phyloP scores from a whole-genome alignment of 1,140 invertebrate species.

The Triops cancriformis region DNA sequence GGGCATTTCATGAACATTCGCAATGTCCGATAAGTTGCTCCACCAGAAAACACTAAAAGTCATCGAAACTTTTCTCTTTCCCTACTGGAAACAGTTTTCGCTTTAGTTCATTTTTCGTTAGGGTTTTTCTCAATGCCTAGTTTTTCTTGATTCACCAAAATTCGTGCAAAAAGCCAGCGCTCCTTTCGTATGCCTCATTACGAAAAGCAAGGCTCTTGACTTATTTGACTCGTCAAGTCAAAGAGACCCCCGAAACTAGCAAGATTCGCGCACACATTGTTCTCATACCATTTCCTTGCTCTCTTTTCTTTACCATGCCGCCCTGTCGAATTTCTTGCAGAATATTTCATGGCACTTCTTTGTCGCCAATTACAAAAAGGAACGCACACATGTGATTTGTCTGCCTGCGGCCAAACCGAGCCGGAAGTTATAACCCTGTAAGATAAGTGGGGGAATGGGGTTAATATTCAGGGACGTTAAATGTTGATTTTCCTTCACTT shows the following conservation, averaged over 20 bases:
- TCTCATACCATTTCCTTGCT: background rate
- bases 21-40: background rate
- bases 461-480: constrained; percentile 6
- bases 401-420: background rate
- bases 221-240: too few species aligned
- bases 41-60: background rate
- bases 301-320: background rate
- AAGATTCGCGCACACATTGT: too few species aligned
- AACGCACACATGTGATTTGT: constrained; percentile 9
- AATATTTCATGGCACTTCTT: background rate
- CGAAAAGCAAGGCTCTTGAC: too few species aligned
- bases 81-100: background rate
- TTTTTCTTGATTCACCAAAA: background rate
- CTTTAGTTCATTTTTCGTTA: background rate
- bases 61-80: background rate
- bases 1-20: background rate
- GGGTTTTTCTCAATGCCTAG: background rate
- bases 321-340: background rate
- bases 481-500: background rate
- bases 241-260: too few species aligned
- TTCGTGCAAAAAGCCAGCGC: too few species aligned
- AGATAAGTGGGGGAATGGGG: constrained; percentile 3
- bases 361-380: background rate
- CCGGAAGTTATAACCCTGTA: background rate
- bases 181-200: too few species aligned